Base-by-base conservation (phyloP, 2,113 vertebrate species). In the rat (Rattus norvegicus) region DNA sequence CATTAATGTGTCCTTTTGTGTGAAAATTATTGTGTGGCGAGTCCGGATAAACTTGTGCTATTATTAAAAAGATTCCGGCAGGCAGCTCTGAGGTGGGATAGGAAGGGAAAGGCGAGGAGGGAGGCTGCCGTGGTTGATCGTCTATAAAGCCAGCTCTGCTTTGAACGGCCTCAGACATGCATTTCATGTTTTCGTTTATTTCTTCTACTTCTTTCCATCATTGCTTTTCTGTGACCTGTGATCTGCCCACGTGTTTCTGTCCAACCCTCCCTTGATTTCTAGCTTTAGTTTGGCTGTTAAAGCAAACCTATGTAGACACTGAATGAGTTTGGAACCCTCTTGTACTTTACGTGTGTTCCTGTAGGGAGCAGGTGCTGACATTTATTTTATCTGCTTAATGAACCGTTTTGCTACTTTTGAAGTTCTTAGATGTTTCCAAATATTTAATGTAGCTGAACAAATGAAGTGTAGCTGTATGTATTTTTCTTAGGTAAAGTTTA, bases 381-480 rank as follows among this genome's bases (percentile, higher is more conserved):
- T 96, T 91, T 95, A 72, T 95, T 94, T 94, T 94, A 36, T 43
- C 52, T 77, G 28, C 67, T 79, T 61, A 91, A 80, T 95, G 54
- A 85, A 88, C 80, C 81, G 5, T 92, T 95, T 94, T 96, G 65
- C 8, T 87, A 26, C 79, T 76, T 91, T 93, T 43, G 33, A 70
- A 84, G 75, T 94, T 93, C n/a, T 92, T 91, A 69, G 92, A 67
- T 92, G 59, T 90, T 96, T 91, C 89, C 63, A 95, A 81, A 75
- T 95, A 95, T 93, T 96, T 91, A 95, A 95, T 54, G 69, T 75
- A 96, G 73, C 84, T n/a, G 39, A 97, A 30, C 73, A 96, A 97
- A 93, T 85, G 59, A 95, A 83, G 69, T 94, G 10, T 76, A 86
- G 92, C 76, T 73, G 2, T 72, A 75, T 81, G 28, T 91, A 11